Base-by-base conservation (phyloP, 2,888 invertebrate genomes). In the Idaea straminata region DNA sequence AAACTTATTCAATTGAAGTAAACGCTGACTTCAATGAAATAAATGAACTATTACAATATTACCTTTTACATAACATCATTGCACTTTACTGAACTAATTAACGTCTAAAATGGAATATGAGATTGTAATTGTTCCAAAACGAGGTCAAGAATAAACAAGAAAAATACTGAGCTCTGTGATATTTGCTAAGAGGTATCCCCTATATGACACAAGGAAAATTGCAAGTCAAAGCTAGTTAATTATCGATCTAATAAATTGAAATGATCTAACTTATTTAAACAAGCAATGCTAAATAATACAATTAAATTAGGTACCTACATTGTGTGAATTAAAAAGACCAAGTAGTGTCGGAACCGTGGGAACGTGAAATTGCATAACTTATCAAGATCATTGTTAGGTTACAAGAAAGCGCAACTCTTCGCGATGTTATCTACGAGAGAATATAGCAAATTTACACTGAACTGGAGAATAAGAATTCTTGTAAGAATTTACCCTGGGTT, bases 341-440 rank as follows among this genome's bases (percentile, higher is more conserved):
- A 59, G 34, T 34, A 7, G 35, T 61, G 35, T 64, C 61, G 15
- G 15, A 7, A 16, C 57, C 59, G 61, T 35, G 15, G 60, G 60
- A 62, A 62, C 25, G 15, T 10, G 34, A 61, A 13, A 59, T 59
- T 59, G 59, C 61, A 34, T 61, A 59, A 61, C 16, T 64, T 59
- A 59, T 59, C 64, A 59, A 64, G 61, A 61, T 64, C 57, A 64
- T 64, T 64, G 64, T 59, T 59, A 25, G 5, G 59, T 59, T 47
- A 47, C 47, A 25, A 16, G 59, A 59, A 25, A 58, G 58, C 15
- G 59, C 34, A 59, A 59, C 34, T 59, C 34, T 34, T 25, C 58
- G 34, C 34, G 34, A 59, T 59, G 10, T 59, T 59, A 62, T 62
- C 57, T 36, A n/a, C 35, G 35, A 47, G 57, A 15, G 58, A 58